Percentiles rank a stretch among this genome's conserved stretches.
Evolutionary conservation across 2,888 invertebrate species (phyloP).

Genomic region (Agrotis ipsilon): DNA sequence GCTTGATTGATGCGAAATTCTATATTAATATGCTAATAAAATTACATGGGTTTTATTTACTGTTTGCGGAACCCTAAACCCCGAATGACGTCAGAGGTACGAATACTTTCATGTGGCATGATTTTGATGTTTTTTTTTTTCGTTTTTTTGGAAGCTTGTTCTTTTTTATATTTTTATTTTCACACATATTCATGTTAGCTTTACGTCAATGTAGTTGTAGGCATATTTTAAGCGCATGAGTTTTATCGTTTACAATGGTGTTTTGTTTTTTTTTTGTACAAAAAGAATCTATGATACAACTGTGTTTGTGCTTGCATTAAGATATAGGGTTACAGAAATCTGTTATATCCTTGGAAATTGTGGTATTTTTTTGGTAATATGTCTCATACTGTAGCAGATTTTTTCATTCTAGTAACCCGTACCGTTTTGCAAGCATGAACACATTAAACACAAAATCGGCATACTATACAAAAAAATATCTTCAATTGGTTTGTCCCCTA

Average conservation of each 20-base stretch:
- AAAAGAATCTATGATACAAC: not conserved
- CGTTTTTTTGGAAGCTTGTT: slow-evolving; percentile 54
- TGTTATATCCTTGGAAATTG: too few relatives aligned
- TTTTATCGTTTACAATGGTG: slow-evolving; percentile 26
- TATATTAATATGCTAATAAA: slow-evolving; percentile 86
- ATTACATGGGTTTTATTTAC: slow-evolving; percentile 71
- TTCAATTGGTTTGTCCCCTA: not conserved
- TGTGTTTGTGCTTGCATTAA: not conserved
- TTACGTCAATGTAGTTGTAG: slow-evolving; percentile 49
- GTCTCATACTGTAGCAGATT: too few relatives aligned
- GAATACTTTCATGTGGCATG: slow-evolving; percentile 77
- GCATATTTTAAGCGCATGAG: slow-evolving; percentile 64
- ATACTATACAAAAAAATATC: not conserved
- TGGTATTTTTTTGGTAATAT: too few relatives aligned
- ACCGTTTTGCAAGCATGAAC: too few relatives aligned
- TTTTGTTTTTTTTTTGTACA: slow-evolving; percentile 14
- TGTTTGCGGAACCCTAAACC: slow-evolving; percentile 59
- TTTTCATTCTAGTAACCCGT: too few relatives aligned
- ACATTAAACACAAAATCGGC: not conserved
- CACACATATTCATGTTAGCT: slow-evolving; percentile 86
- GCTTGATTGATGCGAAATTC: slow-evolving; percentile 82
- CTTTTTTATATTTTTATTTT: slow-evolving; percentile 64
- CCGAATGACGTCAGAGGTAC: slow-evolving; percentile 73
- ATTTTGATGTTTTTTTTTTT: slow-evolving; percentile 72
- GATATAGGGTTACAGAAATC: too few relatives aligned